Evolutionary conservation across 2,113 vertebrate genomes (phyloP), one percentile per base, ranked within the genome.

Genomic region (Periophthalmus modestus): DNA sequence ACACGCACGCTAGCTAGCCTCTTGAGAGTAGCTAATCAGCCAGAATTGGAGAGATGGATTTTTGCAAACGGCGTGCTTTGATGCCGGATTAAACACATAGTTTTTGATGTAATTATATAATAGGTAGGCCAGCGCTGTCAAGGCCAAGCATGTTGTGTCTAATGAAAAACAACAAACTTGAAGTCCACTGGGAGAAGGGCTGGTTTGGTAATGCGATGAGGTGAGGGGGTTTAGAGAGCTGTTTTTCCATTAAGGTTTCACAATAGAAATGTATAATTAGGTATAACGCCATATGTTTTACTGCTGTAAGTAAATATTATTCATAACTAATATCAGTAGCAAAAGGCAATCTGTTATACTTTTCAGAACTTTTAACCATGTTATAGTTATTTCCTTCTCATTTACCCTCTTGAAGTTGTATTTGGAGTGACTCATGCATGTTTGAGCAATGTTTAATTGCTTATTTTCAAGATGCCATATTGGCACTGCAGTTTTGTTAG

Each of bases 71-170:
- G 82, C 75, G 43, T 15, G 14, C 89, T 92, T 90, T 90, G 82
- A 92, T 89, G 89, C 89, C 77, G 81, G 78, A 28, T 85, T 89
- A 87, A 85, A 81, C 74, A 73, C 84, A 82, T 80, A 73, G 77
- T 87, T 85, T 85, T 77, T 82, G 50, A 85, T 87, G 82, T 89
- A 85, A 88, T 89, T 80, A 82, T 83, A 85, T 86, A 82, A 86
- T 63, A 73, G 81, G 66, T 59, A 65, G 70, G 82, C 75, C 81
- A 71, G 63, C 63, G 48, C 4, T 81, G 82, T 89, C 78, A 73
- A 72, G 68, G 72, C 34, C 69, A 73, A 69, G 66, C 68, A 19
- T 58, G 80, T 69, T 58, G 13, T 82, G 50, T 23, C 66, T 73
- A 70, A 55, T 72, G 66, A 82, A 84, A 71, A 57, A 73, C 48